Base-by-base conservation (phyloP, 2,797 vertebrate species). In the Acanthurus tractus region DNA sequence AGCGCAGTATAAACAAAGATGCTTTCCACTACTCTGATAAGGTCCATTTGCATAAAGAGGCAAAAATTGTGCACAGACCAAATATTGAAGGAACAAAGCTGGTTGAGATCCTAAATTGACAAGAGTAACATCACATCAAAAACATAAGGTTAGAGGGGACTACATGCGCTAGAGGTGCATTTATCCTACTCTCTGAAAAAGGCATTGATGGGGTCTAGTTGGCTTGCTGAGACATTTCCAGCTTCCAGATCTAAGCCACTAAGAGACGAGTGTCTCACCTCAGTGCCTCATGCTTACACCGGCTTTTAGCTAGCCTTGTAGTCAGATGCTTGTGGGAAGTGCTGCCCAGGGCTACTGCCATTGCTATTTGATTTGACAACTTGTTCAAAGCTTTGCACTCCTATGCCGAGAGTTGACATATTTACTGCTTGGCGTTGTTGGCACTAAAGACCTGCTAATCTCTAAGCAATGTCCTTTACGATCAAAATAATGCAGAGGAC, bases 171-270 rank as follows among this genome's bases (percentile, higher is more conserved):
- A 57, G 70, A 81, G 56, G 78, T 91, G 88, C 85, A 88, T 80
- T 81, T 74, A 74, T 80, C 76, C 80, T 70, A 70, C 80, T 85
- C 73, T 73, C 57, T 53, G 29, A 58, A 67, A 71, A 89, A 88
- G 81, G 86, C 85, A 88, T 79, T 83, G 40, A 86, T 74, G 76
- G 86, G 80, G 78, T 89, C 69, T 89, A 71, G 78, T 87, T 86
- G 85, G 79, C 68, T 84, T 78, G 63, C 76, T 48, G 57, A 71
- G 44, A 74, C 56, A 53, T 62, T 61, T 36, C 63, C 44, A 63
- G 29, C 66, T 56, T 40, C 63, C 66, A 38, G 78, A 82, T 54
- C 70, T 42, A 22, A 18, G 5, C 18, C 63, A 65, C 59, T 29
- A 44, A 64, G 48, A 36, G 50, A 6, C 0, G 25, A 57, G 53